phyloP scores from a whole-genome alignment of 2,888 invertebrate genomes.

The Holacanthella duospinosa region DNA sequence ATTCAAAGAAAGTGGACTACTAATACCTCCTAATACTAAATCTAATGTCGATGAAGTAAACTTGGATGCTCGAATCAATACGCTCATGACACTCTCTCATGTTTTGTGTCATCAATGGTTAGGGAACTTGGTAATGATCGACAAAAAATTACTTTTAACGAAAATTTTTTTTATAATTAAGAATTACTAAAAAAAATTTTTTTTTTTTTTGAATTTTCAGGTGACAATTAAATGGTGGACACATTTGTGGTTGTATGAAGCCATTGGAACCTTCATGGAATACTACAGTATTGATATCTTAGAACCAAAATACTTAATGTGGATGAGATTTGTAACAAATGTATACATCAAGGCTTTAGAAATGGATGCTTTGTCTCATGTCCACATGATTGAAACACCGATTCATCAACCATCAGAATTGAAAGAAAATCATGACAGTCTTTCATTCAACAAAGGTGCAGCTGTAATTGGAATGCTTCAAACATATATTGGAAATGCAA shows the following conservation, averaged over 20 bases:
- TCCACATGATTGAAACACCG: neutral
- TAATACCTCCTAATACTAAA: too few relatives aligned
- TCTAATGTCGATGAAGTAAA: neutral
- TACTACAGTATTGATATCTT: neutral
- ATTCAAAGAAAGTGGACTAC: neutral
- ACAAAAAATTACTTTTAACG: too few relatives aligned
- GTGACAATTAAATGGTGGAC: slow-evolving; percentile 8
- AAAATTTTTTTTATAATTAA: too few relatives aligned
- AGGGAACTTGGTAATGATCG: slow-evolving; percentile 14
- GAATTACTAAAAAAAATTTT: neutral
- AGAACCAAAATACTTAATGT: neutral
- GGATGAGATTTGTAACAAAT: neutral
- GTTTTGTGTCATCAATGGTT: slow-evolving; percentile 17
- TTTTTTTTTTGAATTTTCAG: neutral
- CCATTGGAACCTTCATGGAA: neutral
- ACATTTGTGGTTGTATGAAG: neutral
- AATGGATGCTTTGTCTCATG: neutral
- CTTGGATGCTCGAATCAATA: neutral
- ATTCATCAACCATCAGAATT: neutral
- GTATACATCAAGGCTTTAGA: neutral
- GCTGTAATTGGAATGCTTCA: slow-evolving; percentile 64
- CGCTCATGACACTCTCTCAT: neutral
- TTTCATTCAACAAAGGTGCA: neutral
- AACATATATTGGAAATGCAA: slow-evolving; percentile 81
- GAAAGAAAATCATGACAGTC: neutral